phyloP scores from a whole-genome alignment of 2,888 invertebrate genomes.

The Chrysolina oricalcia region DNA sequence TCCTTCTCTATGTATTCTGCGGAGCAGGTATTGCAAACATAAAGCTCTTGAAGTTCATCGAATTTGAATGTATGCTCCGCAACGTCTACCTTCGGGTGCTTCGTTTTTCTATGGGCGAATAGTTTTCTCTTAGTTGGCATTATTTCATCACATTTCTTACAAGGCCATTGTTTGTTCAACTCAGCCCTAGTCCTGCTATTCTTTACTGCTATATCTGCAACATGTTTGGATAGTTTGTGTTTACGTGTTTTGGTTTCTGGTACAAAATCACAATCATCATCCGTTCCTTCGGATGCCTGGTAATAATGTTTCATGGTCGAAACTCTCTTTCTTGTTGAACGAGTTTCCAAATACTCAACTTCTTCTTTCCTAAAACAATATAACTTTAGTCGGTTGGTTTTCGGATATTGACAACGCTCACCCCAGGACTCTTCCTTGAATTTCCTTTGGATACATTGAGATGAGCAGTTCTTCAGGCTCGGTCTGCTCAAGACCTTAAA shows the following conservation, averaged over 20 bases:
- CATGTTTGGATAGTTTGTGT: slow-evolving; percentile 22
- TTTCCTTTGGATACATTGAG: too few species aligned
- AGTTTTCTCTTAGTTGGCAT: slow-evolving; percentile 59
- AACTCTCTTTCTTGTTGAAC: not conserved
- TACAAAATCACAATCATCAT: slow-evolving; percentile 38
- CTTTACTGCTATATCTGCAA: slow-evolving; percentile 8
- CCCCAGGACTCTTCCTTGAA: not conserved
- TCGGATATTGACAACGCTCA: not conserved
- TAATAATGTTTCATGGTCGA: not conserved
- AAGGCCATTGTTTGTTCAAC: slow-evolving; percentile 55
- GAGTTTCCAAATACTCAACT: not conserved
- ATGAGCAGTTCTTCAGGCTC: too few species aligned
- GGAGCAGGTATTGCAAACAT: slow-evolving; percentile 62
- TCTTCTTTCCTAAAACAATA: not conserved
- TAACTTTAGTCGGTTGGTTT: not conserved
- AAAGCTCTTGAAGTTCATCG: slow-evolving; percentile 61
- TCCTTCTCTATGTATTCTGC: slow-evolving; percentile 59
- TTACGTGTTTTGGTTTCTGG: slow-evolving; percentile 41
- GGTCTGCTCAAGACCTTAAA: too few species aligned
- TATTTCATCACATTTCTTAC: slow-evolving; percentile 61
- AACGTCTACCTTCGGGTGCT: slow-evolving; percentile 66
- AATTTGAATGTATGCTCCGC: slow-evolving; percentile 62
- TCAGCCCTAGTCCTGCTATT: slow-evolving; percentile 15
- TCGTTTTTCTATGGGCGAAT: slow-evolving; percentile 59
- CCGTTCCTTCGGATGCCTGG: slow-evolving; percentile 20